Evolutionary conservation across 2,113 vertebrate genomes (phyloP).

Genomic region (Panthera uncia): DNA sequence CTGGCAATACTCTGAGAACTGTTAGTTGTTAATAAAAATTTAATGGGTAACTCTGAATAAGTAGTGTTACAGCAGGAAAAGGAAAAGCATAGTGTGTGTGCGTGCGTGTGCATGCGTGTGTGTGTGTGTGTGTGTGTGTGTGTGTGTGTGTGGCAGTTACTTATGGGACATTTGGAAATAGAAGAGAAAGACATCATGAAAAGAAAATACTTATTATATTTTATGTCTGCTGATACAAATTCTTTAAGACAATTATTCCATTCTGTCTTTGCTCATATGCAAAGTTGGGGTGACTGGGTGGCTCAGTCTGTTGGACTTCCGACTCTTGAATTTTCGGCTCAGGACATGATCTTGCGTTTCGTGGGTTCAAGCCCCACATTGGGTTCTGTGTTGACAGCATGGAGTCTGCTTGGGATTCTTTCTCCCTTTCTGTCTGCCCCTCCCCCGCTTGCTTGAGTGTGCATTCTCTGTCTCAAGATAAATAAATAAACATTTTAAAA

Average conservation of each 20-base stretch:
- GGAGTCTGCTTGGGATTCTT: too few species aligned
- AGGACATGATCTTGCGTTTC: too few species aligned
- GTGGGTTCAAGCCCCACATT: too few species aligned
- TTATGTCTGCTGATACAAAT: not conserved
- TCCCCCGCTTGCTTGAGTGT: too few species aligned
- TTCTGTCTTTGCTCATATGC: not conserved
- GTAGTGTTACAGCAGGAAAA: not conserved
- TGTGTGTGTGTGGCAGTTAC: not conserved
- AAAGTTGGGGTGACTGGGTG: too few species aligned
- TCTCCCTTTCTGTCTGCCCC: too few species aligned
- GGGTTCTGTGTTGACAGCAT: too few species aligned
- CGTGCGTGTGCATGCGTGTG: not conserved
- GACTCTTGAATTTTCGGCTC: too few species aligned
- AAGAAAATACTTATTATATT: not conserved
- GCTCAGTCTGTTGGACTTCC: too few species aligned
- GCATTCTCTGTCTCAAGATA: too few species aligned
- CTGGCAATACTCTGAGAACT: not conserved
- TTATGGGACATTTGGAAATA: constrained; percentile 10
- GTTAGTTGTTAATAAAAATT: constrained; percentile 5
- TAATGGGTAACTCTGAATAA: not conserved
- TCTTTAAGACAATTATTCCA: not conserved
- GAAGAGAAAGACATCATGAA: not conserved
- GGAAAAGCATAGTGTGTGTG: not conserved
- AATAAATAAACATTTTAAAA: not conserved
- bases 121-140: not conserved